These are phyloP conservation scores for Andrena praecox DNA, from an alignment of 2,888 invertebrate genomes.

Conservation along the genomic window DNA sequence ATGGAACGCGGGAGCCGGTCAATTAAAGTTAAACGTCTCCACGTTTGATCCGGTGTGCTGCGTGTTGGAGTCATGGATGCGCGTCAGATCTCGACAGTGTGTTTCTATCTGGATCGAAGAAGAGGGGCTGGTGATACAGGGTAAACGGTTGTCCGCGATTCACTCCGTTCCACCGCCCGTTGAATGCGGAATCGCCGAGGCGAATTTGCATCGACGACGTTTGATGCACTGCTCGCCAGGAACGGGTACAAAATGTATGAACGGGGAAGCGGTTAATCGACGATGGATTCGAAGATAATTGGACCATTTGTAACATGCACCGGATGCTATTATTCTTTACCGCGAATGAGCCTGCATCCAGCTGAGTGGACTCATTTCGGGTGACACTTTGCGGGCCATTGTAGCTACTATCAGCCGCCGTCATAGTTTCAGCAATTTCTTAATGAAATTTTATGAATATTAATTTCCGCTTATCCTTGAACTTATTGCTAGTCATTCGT, in stretches of 20 bases:
- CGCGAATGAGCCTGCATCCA: neutral
- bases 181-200: slow-evolving; percentile 23
- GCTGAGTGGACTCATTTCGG: neutral
- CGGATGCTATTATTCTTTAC: slow-evolving; percentile 6
- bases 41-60: slow-evolving; percentile 6
- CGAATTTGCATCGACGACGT: slow-evolving; percentile 31
- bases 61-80: slow-evolving; percentile 1
- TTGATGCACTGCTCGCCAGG: slow-evolving; percentile 2
- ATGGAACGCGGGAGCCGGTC: slow-evolving; percentile 41
- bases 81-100: slow-evolving; percentile 3
- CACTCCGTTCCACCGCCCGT: slow-evolving; percentile 4
- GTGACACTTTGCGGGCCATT: neutral
- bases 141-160: slow-evolving; percentile 20
- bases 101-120: slow-evolving; percentile 18
- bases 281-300: slow-evolving; percentile 27
- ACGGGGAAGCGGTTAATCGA: slow-evolving; percentile 12
- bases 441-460: too few species aligned
- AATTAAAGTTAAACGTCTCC: slow-evolving; percentile 54
- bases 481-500: too few species aligned
- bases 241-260: slow-evolving; percentile 11
- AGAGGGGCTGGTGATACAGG: slow-evolving; percentile 11
- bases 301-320: slow-evolving; percentile 19
- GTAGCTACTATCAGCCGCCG: too few species aligned
- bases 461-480: too few species aligned
- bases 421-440: too few species aligned